These are phyloP conservation scores for Tenthredo mesomela DNA, from an alignment of 2,888 invertebrate species.

Conservation along the genomic window DNA sequence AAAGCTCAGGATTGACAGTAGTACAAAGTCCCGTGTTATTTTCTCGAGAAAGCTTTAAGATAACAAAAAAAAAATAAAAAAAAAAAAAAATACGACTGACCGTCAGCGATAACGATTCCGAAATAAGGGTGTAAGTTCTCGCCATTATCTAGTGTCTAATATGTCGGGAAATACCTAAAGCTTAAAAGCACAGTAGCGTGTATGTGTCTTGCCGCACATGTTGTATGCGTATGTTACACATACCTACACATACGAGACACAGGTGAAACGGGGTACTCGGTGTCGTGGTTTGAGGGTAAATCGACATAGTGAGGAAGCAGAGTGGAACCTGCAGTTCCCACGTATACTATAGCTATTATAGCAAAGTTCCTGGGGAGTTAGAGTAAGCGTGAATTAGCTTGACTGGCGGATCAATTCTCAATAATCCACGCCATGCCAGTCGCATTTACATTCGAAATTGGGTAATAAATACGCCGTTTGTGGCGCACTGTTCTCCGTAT, in stretches of 20 bases:
- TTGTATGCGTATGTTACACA: background rate
- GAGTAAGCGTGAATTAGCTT: conserved; percentile 29
- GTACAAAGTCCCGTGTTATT: background rate
- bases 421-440: conserved; percentile 67
- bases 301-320: background rate
- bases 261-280: background rate
- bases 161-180: background rate
- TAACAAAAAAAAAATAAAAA: background rate
- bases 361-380: conserved; percentile 6
- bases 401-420: conserved; percentile 68
- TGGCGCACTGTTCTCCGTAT: background rate
- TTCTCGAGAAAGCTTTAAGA: conserved; percentile 1
- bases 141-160: background rate
- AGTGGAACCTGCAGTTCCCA: background rate
- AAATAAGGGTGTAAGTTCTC: background rate
- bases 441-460: conserved; percentile 71
- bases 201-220: background rate
- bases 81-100: conserved; percentile 12
- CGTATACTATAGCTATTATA: too few relatives aligned
- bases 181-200: background rate
- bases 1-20: background rate
- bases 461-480: conserved; percentile 71
- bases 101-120: conserved; percentile 4
- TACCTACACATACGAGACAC: background rate
- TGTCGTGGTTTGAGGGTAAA: background rate